Evolutionary conservation across 2,113 vertebrate species (phyloP).

Genomic region (Daubentonia madagascariensis): DNA sequence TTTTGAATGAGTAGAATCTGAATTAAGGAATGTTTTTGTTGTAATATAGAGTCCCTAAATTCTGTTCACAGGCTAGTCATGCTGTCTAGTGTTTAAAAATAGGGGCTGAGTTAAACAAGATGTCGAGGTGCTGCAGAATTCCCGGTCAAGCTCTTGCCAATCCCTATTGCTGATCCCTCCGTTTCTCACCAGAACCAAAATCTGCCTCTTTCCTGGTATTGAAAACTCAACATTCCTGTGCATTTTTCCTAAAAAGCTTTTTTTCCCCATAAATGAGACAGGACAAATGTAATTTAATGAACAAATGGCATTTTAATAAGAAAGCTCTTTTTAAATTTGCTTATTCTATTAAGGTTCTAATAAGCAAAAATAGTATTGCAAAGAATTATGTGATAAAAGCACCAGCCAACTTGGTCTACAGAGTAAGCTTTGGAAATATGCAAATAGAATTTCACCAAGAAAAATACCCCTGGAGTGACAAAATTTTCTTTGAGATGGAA

Average conservation of each 20-base stretch:
- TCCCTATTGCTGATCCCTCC: accelerated
- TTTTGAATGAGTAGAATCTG: neutral
- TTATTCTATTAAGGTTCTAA: slow-evolving; percentile 30
- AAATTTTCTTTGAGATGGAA: slow-evolving; percentile 23
- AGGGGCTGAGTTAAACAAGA: neutral
- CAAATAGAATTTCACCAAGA: slow-evolving; percentile 28
- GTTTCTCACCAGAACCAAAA: neutral
- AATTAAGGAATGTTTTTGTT: slow-evolving; percentile 13
- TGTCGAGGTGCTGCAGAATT: neutral
- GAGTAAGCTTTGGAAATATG: neutral
- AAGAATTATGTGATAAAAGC: slow-evolving; percentile 21
- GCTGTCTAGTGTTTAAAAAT: neutral
- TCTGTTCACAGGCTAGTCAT: neutral
- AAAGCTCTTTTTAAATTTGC: slow-evolving; percentile 42
- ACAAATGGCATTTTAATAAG: slow-evolving; percentile 59
- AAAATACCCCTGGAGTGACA: slow-evolving; percentile 10
- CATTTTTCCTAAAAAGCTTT: neutral
- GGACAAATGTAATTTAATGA: slow-evolving; percentile 54
- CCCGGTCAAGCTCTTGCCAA: neutral
- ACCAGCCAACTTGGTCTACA: neutral
- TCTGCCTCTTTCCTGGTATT: neutral
- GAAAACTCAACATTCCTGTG: neutral
- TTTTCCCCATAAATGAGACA: neutral
- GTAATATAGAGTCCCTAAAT: neutral
- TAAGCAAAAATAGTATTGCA: slow-evolving; percentile 27